Base-by-base conservation (phyloP, 2,113 vertebrate genomes). In the Atlantisia rogersi region DNA sequence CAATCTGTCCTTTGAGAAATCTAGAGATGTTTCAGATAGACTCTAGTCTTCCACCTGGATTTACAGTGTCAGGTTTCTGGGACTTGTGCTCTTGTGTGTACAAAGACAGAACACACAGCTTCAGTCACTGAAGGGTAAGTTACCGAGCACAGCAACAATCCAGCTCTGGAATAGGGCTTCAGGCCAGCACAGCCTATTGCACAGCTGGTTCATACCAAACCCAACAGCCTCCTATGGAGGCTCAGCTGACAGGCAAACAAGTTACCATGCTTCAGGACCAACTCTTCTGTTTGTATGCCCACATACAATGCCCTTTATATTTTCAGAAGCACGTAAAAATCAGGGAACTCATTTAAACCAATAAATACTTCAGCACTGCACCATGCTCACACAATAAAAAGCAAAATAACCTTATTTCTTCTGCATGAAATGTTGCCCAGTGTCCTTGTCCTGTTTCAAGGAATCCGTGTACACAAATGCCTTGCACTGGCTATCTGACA, bases 381-480 rank as follows among this genome's bases (percentile, higher is more conserved):
- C 17, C 37, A 25, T 80, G n/a, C 37, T 88, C 31, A 46, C 29
- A 71, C 60, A 60, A 44, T 4, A 48, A 80, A 80, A 90, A 39
- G 12, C 68, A 80, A 64, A 74, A 78, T 14, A n/a, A 86, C 63
- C 21, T 68, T 28, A 11, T 35, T 92, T 28, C 21, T 67, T 74
- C 82, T 74, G 68, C 90, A 55, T 68, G 14, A 71, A 86, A 31
- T 46, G 40, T 4, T 18, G 21, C 82, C 39, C 86, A 22, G 14
- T 3, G 12, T 77, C 77, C 89, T 92, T 42, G 60, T 64, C 29
- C 3, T 46, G 3, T 55, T 73, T 82, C 86, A 58, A 52, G 83
- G 53, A 88, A 93, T 88, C 92, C 37, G 37, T n/a, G 56, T 31
- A 73, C 37, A 50, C 29, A 92, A 95, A 83, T 18, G 52, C n/a